Percentiles rank a stretch among this genome's conserved stretches.
Conservation (phyloP, 1,140 invertebrate species). For the Delia radicum region DNA sequence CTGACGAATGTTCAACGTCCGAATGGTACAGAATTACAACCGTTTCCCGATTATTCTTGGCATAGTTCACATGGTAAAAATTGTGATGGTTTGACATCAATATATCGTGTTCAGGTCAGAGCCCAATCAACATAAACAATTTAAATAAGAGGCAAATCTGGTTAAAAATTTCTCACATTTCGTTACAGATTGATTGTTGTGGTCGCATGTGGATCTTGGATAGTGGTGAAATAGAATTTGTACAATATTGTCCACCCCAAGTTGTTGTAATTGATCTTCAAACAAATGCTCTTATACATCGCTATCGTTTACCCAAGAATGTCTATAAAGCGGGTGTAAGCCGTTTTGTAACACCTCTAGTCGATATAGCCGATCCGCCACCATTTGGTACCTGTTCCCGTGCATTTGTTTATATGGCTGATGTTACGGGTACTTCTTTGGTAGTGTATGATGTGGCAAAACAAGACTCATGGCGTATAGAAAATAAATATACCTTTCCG, state of each 20-base stretch:
- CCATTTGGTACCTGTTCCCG: slow-evolving; percentile 59
- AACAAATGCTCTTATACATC: slow-evolving; percentile 58
- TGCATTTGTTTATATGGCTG: slow-evolving; percentile 72
- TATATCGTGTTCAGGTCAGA: slow-evolving; percentile 38
- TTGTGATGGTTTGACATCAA: slow-evolving; percentile 39
- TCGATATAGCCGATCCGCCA: slow-evolving; percentile 35
- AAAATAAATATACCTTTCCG: slow-evolving; percentile 70
- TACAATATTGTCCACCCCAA: slow-evolving; percentile 62
- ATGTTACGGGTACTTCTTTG: slow-evolving; percentile 67
- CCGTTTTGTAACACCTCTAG: slow-evolving; percentile 57
- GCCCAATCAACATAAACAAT: background rate
- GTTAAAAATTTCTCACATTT: background rate
- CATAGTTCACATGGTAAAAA: slow-evolving; percentile 40
- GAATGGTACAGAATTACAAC: slow-evolving; percentile 36
- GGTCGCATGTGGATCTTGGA: slow-evolving; percentile 67
- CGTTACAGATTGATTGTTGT: slow-evolving; percentile 62
- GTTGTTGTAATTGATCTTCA: slow-evolving; percentile 63
- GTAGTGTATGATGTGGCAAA: slow-evolving; percentile 67
- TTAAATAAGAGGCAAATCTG: background rate
- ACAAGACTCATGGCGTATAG: slow-evolving; percentile 65
- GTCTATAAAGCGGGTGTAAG: slow-evolving; percentile 54
- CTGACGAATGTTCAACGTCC: slow-evolving; percentile 27
- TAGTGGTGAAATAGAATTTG: slow-evolving; percentile 59
- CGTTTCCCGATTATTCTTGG: slow-evolving; percentile 39
- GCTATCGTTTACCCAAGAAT: slow-evolving; percentile 59